phyloP scores from a whole-genome alignment of 2,888 invertebrate species.

The Mongoloraphidia duomilia region DNA sequence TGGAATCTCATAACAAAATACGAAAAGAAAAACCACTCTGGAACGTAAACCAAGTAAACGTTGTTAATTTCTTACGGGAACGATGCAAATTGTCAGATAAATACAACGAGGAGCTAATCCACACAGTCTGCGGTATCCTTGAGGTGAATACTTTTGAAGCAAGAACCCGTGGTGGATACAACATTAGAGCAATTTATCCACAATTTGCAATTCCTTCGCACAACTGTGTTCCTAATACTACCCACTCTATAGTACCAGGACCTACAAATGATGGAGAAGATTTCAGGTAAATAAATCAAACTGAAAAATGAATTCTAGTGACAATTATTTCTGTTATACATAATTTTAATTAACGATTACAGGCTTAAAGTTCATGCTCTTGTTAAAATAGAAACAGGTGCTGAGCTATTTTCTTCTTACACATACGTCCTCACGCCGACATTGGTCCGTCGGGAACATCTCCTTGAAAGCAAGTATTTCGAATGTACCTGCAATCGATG shows the following conservation, averaged over 20 bases:
- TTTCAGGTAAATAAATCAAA: slow-evolving; percentile 27
- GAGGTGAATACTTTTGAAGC: slow-evolving; percentile 71
- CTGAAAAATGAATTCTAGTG: neutral
- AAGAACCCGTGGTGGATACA: slow-evolving; percentile 47
- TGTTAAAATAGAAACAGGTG: slow-evolving; percentile 44
- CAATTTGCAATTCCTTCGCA: slow-evolving; percentile 62
- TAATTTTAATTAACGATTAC: slow-evolving; percentile 11
- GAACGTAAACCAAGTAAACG: slow-evolving; percentile 61
- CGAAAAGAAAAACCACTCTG: slow-evolving; percentile 48
- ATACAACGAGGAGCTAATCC: slow-evolving; percentile 59
- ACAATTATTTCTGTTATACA: neutral
- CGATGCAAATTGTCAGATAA: slow-evolving; percentile 50
- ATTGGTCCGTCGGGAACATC: slow-evolving; percentile 47
- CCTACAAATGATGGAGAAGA: slow-evolving; percentile 25
- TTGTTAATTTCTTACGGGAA: slow-evolving; percentile 58
- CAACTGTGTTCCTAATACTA: slow-evolving; percentile 69
- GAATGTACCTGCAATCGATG: slow-evolving; percentile 62
- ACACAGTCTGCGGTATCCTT: slow-evolving; percentile 64
- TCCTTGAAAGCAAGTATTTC: slow-evolving; percentile 66
- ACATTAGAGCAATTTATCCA: slow-evolving; percentile 66
- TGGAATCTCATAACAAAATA: slow-evolving; percentile 59
- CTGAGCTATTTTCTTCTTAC: slow-evolving; percentile 57
- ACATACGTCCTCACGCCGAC: slow-evolving; percentile 64
- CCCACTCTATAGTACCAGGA: slow-evolving; percentile 46
- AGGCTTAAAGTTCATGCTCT: slow-evolving; percentile 59